A percentile compares a stretch with the other conserved stretches of the same genome.
These are phyloP conservation scores for Ormia ochracea DNA, from an alignment of 2,888 invertebrate species.

Conservation along the genomic window DNA sequence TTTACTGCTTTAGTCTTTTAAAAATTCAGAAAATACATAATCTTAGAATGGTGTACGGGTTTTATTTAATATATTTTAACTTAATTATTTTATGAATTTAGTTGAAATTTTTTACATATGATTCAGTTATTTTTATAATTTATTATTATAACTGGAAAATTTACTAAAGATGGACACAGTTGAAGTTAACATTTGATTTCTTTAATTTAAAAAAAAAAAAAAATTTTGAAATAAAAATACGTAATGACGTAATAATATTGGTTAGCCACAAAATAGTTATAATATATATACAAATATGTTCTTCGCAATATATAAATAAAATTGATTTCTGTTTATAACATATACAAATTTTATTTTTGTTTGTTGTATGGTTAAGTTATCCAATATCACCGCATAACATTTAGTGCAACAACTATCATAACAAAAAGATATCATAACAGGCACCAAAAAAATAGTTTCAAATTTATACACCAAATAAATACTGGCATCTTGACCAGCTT, in stretches of 20 bases:
- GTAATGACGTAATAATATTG: constrained; percentile 12
- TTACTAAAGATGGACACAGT: constrained; percentile 68
- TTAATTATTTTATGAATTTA: constrained; percentile 45
- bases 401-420: no score
- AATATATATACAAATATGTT: not conserved
- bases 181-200: constrained; percentile 74
- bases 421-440: no score
- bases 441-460: no score
- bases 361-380: no score
- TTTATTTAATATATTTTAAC: constrained; percentile 48
- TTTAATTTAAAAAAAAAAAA: constrained; percentile 55
- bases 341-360: no score
- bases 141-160: constrained; percentile 33
- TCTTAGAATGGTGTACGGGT: constrained; percentile 61
- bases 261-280: constrained; percentile 17
- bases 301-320: no score
- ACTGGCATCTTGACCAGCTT: no score
- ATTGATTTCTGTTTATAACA: no score
- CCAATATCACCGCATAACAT: no score
- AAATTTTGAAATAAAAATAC: not conserved
- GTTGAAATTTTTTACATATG: constrained; percentile 29
- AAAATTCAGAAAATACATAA: constrained; percentile 39
- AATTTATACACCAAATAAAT: no score
- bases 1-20: constrained; percentile 6
- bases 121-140: constrained; percentile 32